A percentile compares a stretch with the other conserved stretches of the same genome.
Conservation (phyloP, 2,888 invertebrate genomes). For the Thecophora atra region DNA sequence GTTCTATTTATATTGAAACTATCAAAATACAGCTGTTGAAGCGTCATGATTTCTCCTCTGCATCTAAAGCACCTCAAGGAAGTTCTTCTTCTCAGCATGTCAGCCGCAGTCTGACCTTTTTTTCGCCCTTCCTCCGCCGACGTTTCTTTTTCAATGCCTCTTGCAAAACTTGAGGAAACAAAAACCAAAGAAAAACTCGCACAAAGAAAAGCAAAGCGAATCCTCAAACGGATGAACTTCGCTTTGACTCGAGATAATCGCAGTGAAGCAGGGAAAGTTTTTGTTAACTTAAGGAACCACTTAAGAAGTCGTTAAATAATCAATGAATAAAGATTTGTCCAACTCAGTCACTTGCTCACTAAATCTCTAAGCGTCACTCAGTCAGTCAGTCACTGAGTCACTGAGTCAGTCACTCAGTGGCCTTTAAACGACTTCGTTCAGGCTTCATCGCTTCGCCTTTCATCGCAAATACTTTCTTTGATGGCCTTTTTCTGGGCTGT, state of each 20-base stretch:
- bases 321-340: constrained; percentile 61
- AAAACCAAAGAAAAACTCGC: constrained; percentile 22
- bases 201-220: too few species aligned
- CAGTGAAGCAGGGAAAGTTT: constrained; percentile 59
- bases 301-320: constrained; percentile 66
- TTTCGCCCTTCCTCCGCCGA: constrained; percentile 5
- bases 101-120: constrained; percentile 38
- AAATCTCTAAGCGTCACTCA: not conserved
- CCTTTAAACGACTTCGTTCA: not conserved
- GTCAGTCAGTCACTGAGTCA: not conserved
- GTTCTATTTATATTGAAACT: not conserved
- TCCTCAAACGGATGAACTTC: constrained; percentile 42
- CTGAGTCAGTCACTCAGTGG: not conserved
- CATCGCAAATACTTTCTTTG: constrained; percentile 17
- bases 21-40: constrained; percentile 38
- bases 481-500: constrained; percentile 8
- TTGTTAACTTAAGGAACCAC: constrained; percentile 63
- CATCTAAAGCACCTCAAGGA: constrained; percentile 29
- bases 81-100: constrained; percentile 13
- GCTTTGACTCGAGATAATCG: constrained; percentile 57
- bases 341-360: constrained; percentile 18
- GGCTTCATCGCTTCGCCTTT: not conserved
- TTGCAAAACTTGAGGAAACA: constrained; percentile 24
- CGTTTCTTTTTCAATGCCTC: constrained; percentile 13
- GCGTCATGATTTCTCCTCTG: constrained; percentile 35